Evolutionary conservation across 2,113 vertebrate species (phyloP), one percentile per base, ranked within the genome.

Genomic region (Pelobates fuscus): DNA sequence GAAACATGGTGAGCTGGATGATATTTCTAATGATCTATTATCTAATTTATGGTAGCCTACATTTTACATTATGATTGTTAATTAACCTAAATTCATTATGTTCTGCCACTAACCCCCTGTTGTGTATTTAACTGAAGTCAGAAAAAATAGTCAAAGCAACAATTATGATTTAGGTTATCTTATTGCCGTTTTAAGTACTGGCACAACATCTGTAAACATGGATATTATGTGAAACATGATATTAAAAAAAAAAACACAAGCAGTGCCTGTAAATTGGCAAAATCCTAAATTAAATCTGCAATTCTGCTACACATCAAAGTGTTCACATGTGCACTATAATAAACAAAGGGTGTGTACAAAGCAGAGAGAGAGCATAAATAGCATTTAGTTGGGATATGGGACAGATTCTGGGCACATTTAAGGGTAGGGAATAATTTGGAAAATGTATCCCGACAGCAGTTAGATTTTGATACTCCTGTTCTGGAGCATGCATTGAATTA

Each of bases 211-310:
- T 75, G 72, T 52, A 30, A 32, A 32, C n/a, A 67, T 75, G 67
- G 44, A 75, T 30, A 75, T 67, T 30, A 23, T 67, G 17, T 32
- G 32, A 44, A 43, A 63, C 63, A 30, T 65, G 32, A 49, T 37
- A 67, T 74, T n/a, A 55, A 66, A 67, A 32, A 43, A 65, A 74
- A 74, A n/a, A n/a, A n/a, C n/a, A n/a, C n/a, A n/a, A n/a, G n/a
- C 49, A 66, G 55, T 59, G 71, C 52, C 52, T 32, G 23, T 65
- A 32, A 67, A 75, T 55, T 41, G 46, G 46, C 71, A 65, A 74
- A 57, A 55, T 55, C 46, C 71, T 71, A 54, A 60, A 67, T 23
- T 58, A 59, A 44, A 59, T 46, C 11, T 1, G 24, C 27, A 30
- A 49, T 43, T 58, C 59, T 27, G n/a, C 63, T 24, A 2, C 55